These are phyloP conservation scores for Gavia stellata DNA, from an alignment of 2,113 vertebrate genomes.

Conservation along the genomic window DNA sequence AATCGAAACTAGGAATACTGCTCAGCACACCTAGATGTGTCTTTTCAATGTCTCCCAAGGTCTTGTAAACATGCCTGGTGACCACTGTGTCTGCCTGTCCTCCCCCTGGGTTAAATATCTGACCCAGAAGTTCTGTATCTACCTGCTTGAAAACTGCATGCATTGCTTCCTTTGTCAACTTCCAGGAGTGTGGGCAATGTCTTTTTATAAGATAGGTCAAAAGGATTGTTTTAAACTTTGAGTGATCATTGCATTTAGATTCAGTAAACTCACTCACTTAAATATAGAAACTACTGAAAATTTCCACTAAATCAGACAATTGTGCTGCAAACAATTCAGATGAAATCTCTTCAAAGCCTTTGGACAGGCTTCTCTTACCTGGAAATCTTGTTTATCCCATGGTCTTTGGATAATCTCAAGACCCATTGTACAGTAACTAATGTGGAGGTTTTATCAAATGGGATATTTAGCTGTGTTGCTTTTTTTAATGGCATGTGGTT, in stretches of 20 bases:
- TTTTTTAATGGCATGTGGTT: neutral
- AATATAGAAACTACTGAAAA: neutral
- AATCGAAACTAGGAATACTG: neutral
- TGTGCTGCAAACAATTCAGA: neutral
- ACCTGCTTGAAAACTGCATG: neutral
- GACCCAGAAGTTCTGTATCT: neutral
- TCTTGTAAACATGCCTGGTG: neutral
- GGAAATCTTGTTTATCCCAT: neutral
- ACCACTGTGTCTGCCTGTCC: neutral
- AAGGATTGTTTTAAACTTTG: neutral
- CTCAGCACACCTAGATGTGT: accelerated
- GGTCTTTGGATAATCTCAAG: neutral
- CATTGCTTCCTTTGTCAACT: neutral
- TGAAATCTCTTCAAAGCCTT: neutral
- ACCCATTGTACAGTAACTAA: neutral
- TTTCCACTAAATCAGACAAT: neutral
- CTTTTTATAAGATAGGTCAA: neutral
- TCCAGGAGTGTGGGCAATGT: neutral
- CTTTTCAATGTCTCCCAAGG: neutral
- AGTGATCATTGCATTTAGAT: neutral
- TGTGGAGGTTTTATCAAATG: neutral
- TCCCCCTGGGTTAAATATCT: neutral
- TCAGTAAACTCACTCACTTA: neutral
- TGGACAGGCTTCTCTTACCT: neutral
- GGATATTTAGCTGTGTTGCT: neutral